Conservation (phyloP, 2,888 invertebrate genomes). For the Mechanitis mazaeus region DNA sequence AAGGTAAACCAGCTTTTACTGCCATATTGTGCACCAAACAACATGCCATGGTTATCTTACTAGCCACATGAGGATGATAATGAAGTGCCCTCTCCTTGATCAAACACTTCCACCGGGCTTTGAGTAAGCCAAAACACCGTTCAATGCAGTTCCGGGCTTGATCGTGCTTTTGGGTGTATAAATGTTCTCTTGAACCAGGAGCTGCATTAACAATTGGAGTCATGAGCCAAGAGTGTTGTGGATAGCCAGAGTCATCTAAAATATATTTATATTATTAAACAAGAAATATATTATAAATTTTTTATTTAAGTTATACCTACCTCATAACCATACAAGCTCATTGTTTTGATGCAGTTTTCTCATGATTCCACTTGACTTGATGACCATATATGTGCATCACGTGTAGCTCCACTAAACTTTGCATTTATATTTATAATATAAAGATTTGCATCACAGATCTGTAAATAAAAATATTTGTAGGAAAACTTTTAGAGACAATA, state of each 20-base stretch:
- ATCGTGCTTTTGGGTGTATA: constrained; percentile 27
- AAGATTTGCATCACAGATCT: constrained; percentile 20
- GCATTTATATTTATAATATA: constrained; percentile 23
- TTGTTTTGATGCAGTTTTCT: neutral
- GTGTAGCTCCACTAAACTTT: constrained; percentile 28
- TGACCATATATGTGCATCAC: constrained; percentile 22
- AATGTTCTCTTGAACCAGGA: constrained; percentile 28
- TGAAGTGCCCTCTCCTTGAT: constrained; percentile 30
- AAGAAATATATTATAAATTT: constrained; percentile 5
- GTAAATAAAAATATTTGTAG: no score
- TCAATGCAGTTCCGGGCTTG: constrained; percentile 30
- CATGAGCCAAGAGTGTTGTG: constrained; percentile 30
- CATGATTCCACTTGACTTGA: constrained; percentile 9
- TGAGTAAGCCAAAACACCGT: constrained; percentile 31
- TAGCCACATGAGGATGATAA: constrained; percentile 28
- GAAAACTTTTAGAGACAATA: no score
- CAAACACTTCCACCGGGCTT: constrained; percentile 32
- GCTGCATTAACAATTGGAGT: constrained; percentile 31
- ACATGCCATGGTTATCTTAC: constrained; percentile 31
- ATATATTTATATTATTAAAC: constrained; percentile 4
- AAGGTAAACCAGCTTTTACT: constrained; percentile 23
- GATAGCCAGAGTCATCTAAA: constrained; percentile 32
- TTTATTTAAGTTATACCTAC: constrained; percentile 11
- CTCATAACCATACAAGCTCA: constrained; percentile 20
- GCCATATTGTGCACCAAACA: constrained; percentile 34